Evolutionary conservation across 2,888 invertebrate species (phyloP).

Genomic region (Lepas anatifera): DNA sequence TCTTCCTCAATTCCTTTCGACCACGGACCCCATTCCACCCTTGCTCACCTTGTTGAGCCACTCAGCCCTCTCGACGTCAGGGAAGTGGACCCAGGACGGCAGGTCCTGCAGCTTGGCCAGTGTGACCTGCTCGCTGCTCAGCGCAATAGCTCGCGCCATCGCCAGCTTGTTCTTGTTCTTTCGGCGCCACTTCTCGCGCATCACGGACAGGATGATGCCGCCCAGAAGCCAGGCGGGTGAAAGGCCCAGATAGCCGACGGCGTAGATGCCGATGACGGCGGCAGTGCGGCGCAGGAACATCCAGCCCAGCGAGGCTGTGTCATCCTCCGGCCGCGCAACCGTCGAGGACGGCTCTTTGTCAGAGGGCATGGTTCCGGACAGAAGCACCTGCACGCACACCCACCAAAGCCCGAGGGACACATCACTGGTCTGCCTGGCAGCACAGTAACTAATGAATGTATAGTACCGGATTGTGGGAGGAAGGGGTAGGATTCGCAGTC

Average conservation of each 20-base stretch:
- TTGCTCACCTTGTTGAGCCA: constrained; percentile 85
- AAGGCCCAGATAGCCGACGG: constrained; percentile 38
- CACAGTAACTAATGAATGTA: no score
- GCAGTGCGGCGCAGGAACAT: constrained; percentile 3
- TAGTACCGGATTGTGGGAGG: no score
- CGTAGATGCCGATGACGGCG: constrained; percentile 16
- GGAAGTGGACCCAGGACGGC: constrained; percentile 93
- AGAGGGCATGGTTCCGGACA: no score
- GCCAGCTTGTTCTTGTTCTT: constrained; percentile 57
- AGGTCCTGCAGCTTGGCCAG: constrained; percentile 75
- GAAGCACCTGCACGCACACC: no score
- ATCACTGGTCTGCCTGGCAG: no score
- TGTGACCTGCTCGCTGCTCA: constrained; percentile 71
- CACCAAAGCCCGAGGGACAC: no score
- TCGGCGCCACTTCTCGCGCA: constrained; percentile 64
- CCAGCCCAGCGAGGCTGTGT: not conserved
- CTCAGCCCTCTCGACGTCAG: constrained; percentile 88
- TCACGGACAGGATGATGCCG: constrained; percentile 64
- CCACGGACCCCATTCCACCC: no score
- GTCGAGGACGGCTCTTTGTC: no score
- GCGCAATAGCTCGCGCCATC: constrained; percentile 61
- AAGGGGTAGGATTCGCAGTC: no score
- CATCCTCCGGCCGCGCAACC: no score
- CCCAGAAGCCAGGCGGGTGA: constrained; percentile 77
- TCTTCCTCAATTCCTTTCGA: no score